Evolutionary conservation across 1,140 invertebrate genomes (phyloP), one percentile per base, ranked within the genome.

Genomic region (Cardiocondyla obscurior): DNA sequence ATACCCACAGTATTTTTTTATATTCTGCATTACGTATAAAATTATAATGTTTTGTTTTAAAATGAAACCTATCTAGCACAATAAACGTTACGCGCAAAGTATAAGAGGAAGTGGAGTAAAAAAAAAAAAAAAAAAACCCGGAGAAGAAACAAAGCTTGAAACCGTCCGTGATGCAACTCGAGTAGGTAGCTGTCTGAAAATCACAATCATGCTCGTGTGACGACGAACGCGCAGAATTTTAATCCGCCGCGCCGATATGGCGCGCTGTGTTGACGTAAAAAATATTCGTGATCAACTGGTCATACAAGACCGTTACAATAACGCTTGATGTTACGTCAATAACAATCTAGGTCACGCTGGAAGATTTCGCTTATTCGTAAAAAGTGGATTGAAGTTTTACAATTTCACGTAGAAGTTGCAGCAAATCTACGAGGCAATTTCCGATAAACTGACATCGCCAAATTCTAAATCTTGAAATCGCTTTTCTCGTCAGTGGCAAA

Each of bases 381-480:
- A 79, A 79, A 79, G 62, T 69, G 30, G 25, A 79, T 79, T 79
- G 74, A 79, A 79, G 62, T 79, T 79, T 51, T 51, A 79, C 74
- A 69, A 79, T 79, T 79, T 67, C 46, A 39, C 46, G 33, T 69
- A 53, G 33, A 55, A 67, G 60, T 76, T 77, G 33, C 16, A 53
- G 46, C 60, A 39, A 79, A 53, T 36, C 74, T 79, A 30, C 36
- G 55, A 74, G 25, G 62, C 62, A 69, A 69, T 79, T 77, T 67
- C 46, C 74, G 22, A 77, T 51, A 77, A 67, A 39, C 62, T 67
- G 60, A 79, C 22, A 69, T 57, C 74, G n/a, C n/a, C 46, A 57
- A 39, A 79, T 69, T 39, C 33, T 19, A 39, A 67, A 67, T 12
- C 33, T 55, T 67, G 16, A 62, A 77, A 51, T 77, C 60, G 14